phyloP scores from a whole-genome alignment of 2,888 invertebrate genomes.

The Xestoiulus laeticollis region DNA sequence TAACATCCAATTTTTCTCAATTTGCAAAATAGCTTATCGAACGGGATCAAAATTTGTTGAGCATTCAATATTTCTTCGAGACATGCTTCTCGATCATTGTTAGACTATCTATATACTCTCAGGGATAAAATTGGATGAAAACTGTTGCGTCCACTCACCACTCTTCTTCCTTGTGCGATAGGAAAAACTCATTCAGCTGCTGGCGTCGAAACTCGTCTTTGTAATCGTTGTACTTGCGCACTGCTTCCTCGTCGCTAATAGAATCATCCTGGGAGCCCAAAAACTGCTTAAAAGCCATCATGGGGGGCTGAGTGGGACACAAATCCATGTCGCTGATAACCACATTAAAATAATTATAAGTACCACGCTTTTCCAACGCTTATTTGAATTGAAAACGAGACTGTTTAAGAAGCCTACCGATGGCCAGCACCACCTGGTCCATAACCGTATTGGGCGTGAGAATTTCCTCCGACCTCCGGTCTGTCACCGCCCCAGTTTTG shows the following conservation, averaged over 20 bases:
- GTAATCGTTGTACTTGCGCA: constrained; percentile 97
- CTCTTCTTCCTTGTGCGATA: constrained; percentile 99
- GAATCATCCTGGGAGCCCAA: constrained; percentile 96
- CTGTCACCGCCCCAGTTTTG: constrained; percentile 50
- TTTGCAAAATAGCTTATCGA: not conserved
- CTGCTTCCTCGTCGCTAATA: constrained; percentile 96
- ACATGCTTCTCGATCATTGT: not conserved
- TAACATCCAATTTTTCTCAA: not conserved
- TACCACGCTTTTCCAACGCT: too few relatives aligned
- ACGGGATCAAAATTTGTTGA: not conserved
- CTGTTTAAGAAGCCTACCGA: not conserved
- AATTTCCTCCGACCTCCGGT: constrained; percentile 44
- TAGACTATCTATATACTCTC: not conserved
- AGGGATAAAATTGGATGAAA: not conserved
- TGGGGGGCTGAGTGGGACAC: constrained; percentile 85
- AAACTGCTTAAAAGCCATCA: constrained; percentile 98
- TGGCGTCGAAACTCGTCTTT: constrained; percentile 96
- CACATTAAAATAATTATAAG: not conserved
- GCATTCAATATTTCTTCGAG: not conserved
- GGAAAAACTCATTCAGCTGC: constrained; percentile 98
- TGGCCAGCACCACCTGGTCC: constrained; percentile 57
- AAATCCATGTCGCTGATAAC: constrained; percentile 59
- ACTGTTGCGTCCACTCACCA: constrained; percentile 82
- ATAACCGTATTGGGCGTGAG: constrained; percentile 57
- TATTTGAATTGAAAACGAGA: too few relatives aligned